Conservation (phyloP, 2,113 vertebrate species). For the Urocitellus parryii region DNA sequence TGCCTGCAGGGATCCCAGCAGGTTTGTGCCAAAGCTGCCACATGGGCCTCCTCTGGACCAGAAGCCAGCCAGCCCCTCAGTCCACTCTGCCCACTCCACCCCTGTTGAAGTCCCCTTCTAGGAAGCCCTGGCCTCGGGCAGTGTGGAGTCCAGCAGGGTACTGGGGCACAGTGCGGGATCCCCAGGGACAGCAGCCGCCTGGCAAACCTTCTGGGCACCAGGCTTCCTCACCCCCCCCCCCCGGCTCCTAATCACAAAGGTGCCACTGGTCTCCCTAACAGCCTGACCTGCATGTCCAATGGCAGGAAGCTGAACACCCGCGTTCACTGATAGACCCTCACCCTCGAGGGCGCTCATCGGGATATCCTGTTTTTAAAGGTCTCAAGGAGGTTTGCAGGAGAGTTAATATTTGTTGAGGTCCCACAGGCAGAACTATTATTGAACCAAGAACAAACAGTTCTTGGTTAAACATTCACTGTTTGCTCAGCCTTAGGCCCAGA, state of each 20-base stretch:
- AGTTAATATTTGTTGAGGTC: constrained; percentile 42
- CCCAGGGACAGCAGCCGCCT: rapidly evolving
- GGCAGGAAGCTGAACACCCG: neutral
- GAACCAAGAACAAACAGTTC: constrained; percentile 2
- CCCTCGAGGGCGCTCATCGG: rapidly evolving
- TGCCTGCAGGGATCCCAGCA: neutral
- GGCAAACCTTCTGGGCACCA: rapidly evolving
- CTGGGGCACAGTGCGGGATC: neutral
- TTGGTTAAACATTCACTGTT: neutral
- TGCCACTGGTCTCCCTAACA: rapidly evolving
- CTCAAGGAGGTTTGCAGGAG: neutral
- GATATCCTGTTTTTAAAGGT: neutral
- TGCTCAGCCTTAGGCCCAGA: neutral
- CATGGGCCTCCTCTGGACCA: neutral
- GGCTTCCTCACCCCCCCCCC: too few species aligned
- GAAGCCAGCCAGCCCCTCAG: too few species aligned
- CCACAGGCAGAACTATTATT: neutral
- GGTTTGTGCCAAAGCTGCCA: neutral
- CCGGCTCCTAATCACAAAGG: neutral
- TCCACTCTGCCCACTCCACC: neutral
- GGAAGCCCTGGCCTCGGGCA: neutral
- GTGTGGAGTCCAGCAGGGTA: neutral
- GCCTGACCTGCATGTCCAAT: too few species aligned
- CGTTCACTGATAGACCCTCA: neutral
- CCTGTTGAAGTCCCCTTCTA: neutral